Evolutionary conservation across 2,888 invertebrate genomes (phyloP).

Genomic region (Biston stratarius): DNA sequence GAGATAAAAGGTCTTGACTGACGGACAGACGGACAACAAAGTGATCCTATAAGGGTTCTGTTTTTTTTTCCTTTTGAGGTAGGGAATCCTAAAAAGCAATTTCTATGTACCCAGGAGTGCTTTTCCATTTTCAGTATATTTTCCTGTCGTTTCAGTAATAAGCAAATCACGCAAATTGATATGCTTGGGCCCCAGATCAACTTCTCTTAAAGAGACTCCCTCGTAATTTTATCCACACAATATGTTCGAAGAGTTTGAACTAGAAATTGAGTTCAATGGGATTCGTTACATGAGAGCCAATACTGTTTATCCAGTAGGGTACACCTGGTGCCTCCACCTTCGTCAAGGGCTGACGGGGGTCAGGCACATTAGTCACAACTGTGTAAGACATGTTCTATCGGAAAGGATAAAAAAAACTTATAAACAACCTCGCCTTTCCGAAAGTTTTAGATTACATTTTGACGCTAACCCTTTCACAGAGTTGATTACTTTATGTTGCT

Average conservation of each 20-base stretch:
- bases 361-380: constrained; percentile 72
- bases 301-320: constrained; percentile 59
- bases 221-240: background rate
- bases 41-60: too few relatives aligned
- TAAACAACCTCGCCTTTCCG: constrained; percentile 39
- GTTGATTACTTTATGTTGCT: constrained; percentile 19
- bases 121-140: too few relatives aligned
- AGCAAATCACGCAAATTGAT: too few relatives aligned
- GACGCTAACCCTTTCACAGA: constrained; percentile 24
- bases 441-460: constrained; percentile 47
- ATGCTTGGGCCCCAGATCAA: too few relatives aligned
- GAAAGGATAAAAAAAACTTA: constrained; percentile 48
- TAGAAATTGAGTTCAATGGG: constrained; percentile 61
- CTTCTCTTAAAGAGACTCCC: too few relatives aligned
- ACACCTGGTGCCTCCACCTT: constrained; percentile 71
- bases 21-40: too few relatives aligned
- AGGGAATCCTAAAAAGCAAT: too few relatives aligned
- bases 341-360: constrained; percentile 72
- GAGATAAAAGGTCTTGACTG: too few relatives aligned
- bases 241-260: constrained; percentile 54
- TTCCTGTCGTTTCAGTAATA: too few relatives aligned
- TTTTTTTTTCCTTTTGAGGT: too few relatives aligned
- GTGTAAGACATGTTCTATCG: constrained; percentile 64
- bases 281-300: constrained; percentile 65
- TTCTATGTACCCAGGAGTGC: too few relatives aligned